Base-by-base conservation (phyloP, 2,113 vertebrate species). In the Brachypteracias leptosomus region DNA sequence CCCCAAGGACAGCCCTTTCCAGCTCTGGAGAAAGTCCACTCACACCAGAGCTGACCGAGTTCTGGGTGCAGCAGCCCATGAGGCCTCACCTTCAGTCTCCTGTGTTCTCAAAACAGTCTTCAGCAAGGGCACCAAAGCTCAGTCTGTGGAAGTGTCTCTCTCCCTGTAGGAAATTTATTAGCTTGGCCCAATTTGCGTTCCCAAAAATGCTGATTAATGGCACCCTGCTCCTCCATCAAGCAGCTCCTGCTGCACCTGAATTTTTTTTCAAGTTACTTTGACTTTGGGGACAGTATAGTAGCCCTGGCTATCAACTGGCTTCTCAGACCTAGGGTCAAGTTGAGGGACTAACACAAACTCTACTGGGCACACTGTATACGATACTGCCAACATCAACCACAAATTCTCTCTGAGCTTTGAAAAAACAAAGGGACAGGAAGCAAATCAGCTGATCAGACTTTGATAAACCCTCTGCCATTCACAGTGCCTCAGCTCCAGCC, bases 361-460 rank as follows among this genome's bases (percentile, higher is more conserved):
- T 63, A 21, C 2, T 49, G n/a, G 62, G 54, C 38, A 67, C 7
- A 28, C 8, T 21, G 24, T 16, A 7, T 33, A n/a, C 0, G 0
- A 0, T 29, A 65, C 16, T 38, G 46, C 8, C 29, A 63, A n/a
- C 10, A 36, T 21, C 28, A 59, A 58, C 25, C 28, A 40, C 1
- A 1, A 74, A 71, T 62, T 29, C 12, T 67, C 13, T 29, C 46
- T 4, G 11, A 84, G 44, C 44, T 68, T 35, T 72, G 38, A 58
- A 66, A 65, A 87, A 70, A 58, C 13, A 2, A 22, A 52, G 33
- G 2, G 1, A 28, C 24, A 61, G 35, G 24, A 26, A 79, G 11
- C 6, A 6, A 79, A 29, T 36, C 21, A 83, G 11, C 24, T 68
- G 19, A 76, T 85, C 11, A 55, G 49, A 73, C 29, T 78, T 73